phyloP scores from a whole-genome alignment of 1,140 invertebrate genomes.

The Ostrea edulis region DNA sequence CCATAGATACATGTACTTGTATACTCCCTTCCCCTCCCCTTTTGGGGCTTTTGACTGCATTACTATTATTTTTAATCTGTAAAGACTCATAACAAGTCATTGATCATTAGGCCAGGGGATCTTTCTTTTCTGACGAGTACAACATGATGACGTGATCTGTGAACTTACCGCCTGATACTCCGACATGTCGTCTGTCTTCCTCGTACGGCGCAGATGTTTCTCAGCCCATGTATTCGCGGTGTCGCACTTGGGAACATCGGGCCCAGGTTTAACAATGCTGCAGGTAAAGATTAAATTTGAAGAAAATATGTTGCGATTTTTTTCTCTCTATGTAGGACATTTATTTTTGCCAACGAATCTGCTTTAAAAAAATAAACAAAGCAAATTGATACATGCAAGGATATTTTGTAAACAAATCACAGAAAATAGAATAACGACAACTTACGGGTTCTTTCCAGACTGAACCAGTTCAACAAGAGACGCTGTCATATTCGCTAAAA shows the following conservation, averaged over 20 bases:
- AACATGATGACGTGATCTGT: neutral
- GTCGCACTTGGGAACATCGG: neutral
- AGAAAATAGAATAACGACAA: neutral
- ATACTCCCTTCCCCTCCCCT: too few relatives aligned
- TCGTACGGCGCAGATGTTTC: neutral
- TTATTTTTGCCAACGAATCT: too few relatives aligned
- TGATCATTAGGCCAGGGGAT: neutral
- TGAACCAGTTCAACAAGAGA: neutral
- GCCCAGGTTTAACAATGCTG: neutral
- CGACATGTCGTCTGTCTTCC: slow-evolving; percentile 1
- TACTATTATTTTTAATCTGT: too few relatives aligned
- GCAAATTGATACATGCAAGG: too few relatives aligned
- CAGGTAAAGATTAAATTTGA: neutral
- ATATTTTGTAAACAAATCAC: too few relatives aligned
- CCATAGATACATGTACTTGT: too few relatives aligned
- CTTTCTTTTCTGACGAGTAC: neutral
- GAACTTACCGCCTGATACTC: neutral
- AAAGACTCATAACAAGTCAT: too few relatives aligned
- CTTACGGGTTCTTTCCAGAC: neutral
- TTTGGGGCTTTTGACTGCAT: too few relatives aligned
- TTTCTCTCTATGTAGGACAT: too few relatives aligned
- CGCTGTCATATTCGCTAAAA: slow-evolving; percentile 11
- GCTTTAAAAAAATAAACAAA: too few relatives aligned
- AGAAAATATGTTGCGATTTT: neutral
- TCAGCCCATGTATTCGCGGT: neutral